These are phyloP conservation scores for Gymnocypris eckloni DNA, from an alignment of 2,797 vertebrate genomes.

Conservation along the genomic window DNA sequence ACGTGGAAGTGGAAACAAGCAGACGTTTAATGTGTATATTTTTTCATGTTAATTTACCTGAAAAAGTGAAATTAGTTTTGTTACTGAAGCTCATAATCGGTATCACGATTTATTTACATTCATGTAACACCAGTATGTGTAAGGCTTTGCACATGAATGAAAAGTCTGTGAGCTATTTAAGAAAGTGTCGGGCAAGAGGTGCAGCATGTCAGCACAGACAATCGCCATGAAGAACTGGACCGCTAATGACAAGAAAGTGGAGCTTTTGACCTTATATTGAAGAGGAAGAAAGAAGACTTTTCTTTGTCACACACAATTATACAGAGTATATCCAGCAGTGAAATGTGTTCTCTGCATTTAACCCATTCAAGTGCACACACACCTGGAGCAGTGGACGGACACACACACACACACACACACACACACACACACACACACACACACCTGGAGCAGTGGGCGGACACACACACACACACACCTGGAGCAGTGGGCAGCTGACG, in stretches of 20 bases:
- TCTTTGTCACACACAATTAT: no score
- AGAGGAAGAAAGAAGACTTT: no score
- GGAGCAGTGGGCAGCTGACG: no score
- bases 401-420: no score
- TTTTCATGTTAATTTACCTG: conserved; percentile 89
- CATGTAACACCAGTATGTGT: conserved; percentile 72
- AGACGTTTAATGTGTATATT: conserved; percentile 91
- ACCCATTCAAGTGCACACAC: no score
- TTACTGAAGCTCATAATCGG: conserved; percentile 82
- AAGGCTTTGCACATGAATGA: conserved; percentile 84
- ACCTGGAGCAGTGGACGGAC: no score
- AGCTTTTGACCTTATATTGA: neutral
- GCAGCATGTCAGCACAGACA: conserved; percentile 24
- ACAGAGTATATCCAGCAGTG: no score
- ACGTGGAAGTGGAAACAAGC: conserved; percentile 88
- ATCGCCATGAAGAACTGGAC: conserved; percentile 5
- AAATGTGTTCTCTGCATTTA: no score
- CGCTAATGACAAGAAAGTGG: neutral
- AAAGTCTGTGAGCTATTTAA: conserved; percentile 42
- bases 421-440: no score
- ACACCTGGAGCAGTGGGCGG: no score
- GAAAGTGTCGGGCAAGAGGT: conserved; percentile 47
- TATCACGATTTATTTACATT: conserved; percentile 66
- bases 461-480: no score
- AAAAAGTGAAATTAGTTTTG: conserved; percentile 92